Percentiles rank a stretch among this genome's conserved stretches.
These are phyloP conservation scores for Ceramica pisi DNA, from an alignment of 2,888 invertebrate species.

Conservation along the genomic window DNA sequence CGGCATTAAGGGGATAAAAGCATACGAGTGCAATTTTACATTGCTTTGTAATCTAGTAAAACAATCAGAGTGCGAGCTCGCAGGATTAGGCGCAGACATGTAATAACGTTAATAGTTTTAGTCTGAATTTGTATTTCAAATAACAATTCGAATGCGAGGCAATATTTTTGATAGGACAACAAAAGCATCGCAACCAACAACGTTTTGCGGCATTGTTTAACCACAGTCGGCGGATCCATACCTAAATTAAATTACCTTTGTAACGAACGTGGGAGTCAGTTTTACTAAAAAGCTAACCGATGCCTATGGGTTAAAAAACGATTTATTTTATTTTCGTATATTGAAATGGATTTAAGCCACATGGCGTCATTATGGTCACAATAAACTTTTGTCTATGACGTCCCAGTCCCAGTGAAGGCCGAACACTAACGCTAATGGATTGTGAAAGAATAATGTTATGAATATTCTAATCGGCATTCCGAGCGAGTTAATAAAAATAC, in stretches of 20 bases:
- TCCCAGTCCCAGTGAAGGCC: slow-evolving; percentile 64
- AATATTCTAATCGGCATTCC: slow-evolving; percentile 88
- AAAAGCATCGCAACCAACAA: slow-evolving; percentile 35
- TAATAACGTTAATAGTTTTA: slow-evolving; percentile 60
- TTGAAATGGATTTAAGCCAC: slow-evolving; percentile 57
- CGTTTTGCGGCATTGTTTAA: slow-evolving; percentile 48
- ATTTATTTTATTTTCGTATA: slow-evolving; percentile 53
- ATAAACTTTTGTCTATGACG: slow-evolving; percentile 71
- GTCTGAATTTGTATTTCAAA: slow-evolving; percentile 40
- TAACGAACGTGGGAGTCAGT: slow-evolving; percentile 40
- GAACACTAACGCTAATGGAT: slow-evolving; percentile 79
- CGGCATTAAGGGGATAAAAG: slow-evolving; percentile 70
- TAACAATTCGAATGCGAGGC: slow-evolving; percentile 24
- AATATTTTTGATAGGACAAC: slow-evolving; percentile 51
- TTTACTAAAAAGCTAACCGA: slow-evolving; percentile 44
- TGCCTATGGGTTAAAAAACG: slow-evolving; percentile 35
- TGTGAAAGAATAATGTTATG: slow-evolving; percentile 83
- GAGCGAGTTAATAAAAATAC: slow-evolving; percentile 88
- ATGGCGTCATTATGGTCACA: slow-evolving; percentile 64
- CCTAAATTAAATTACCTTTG: slow-evolving; percentile 58
- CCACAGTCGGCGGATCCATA: slow-evolving; percentile 30
- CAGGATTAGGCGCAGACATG: slow-evolving; percentile 58
- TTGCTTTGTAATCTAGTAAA: slow-evolving; percentile 71
- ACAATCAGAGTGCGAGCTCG: slow-evolving; percentile 64
- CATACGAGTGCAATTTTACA: slow-evolving; percentile 73